These are phyloP conservation scores for Kudoa iwatai DNA, from an alignment of 30 jellyfish, hydroid and myxozoan species.

Conservation along the genomic window DNA sequence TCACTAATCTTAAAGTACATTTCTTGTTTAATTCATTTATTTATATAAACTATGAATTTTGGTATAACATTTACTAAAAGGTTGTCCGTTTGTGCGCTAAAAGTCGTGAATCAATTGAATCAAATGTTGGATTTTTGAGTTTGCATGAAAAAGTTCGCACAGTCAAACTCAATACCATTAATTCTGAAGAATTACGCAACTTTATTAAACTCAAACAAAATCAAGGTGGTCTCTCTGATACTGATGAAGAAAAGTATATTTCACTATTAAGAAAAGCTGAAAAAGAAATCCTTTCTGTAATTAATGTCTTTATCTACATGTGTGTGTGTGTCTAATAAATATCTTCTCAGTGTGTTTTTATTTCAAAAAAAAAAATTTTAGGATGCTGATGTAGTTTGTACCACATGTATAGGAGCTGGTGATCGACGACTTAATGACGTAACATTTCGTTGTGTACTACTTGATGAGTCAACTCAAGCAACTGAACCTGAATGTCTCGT, in stretches of 20 bases:
- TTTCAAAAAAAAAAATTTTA: no score
- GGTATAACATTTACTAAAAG: conserved; percentile 3
- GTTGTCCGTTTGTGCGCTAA: conserved; percentile 93
- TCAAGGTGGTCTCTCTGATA: conserved; percentile 77
- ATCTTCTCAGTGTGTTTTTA: no score
- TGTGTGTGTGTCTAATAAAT: no score
- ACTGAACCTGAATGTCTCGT: conserved; percentile 98
- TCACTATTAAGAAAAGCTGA: conserved; percentile 56
- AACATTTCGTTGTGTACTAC: conserved; percentile 62
- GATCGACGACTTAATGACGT: conserved; percentile 48
- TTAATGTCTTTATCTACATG: no score
- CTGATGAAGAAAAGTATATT: conserved; percentile 61
- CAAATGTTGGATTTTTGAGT: conserved; percentile 54
- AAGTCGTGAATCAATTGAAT: conserved; percentile 84
- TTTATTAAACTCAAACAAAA: conserved; percentile 45
- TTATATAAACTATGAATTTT: no score
- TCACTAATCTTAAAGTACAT: conserved; percentile 55
- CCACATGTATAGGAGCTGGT: conserved; percentile 97
- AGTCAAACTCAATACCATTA: conserved; percentile 9
- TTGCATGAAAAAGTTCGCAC: conserved; percentile 70
- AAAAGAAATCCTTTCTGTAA: conserved; percentile 27
- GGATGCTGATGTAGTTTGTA: conserved; percentile 95
- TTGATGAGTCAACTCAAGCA: conserved; percentile 93
- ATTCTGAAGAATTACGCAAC: conserved; percentile 41
- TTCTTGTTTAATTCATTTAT: neutral